Evolutionary conservation across 2,797 vertebrate genomes (phyloP).

Genomic region (Novumbra hubbsi): DNA sequence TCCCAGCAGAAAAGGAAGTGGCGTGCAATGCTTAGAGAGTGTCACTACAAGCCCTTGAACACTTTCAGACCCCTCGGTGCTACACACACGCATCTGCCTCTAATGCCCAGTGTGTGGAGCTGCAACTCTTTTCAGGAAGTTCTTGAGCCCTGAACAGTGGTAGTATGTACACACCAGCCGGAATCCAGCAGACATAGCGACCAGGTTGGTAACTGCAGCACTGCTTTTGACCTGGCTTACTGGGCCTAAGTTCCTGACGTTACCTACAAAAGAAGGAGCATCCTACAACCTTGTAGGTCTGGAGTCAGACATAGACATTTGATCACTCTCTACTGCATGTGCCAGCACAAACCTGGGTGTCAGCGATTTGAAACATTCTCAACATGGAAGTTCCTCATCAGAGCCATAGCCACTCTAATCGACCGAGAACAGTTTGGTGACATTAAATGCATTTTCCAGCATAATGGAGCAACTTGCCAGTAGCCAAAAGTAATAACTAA

Average conservation of each 20-base stretch:
- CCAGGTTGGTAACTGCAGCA: constrained; percentile 5
- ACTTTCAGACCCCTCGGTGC: constrained; percentile 6
- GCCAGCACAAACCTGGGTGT: too few relatives aligned
- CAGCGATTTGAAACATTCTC: too few relatives aligned
- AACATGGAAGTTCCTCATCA: too few relatives aligned
- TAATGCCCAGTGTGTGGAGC: constrained; percentile 2
- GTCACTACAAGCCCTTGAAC: constrained; percentile 9
- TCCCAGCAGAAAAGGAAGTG: constrained; percentile 14
- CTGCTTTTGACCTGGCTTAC: neutral
- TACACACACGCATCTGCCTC: constrained; percentile 1
- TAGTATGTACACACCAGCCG: neutral
- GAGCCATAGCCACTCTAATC: constrained; percentile 9
- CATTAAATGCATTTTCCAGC: too few relatives aligned
- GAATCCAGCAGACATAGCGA: constrained; percentile 15
- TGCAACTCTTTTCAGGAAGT: constrained; percentile 18
- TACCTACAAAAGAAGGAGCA: neutral
- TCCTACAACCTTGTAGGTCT: neutral
- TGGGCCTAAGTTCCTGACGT: neutral
- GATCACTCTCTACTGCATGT: too few relatives aligned
- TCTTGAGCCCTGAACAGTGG: constrained; percentile 4
- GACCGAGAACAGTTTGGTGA: too few relatives aligned
- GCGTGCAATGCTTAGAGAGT: constrained; percentile 20
- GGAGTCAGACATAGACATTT: neutral
- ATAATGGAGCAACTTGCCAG: too few relatives aligned
- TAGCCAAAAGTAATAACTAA: too few relatives aligned